Base-by-base conservation (phyloP, 2,888 invertebrate species). In the Clitarchus hookeri region DNA sequence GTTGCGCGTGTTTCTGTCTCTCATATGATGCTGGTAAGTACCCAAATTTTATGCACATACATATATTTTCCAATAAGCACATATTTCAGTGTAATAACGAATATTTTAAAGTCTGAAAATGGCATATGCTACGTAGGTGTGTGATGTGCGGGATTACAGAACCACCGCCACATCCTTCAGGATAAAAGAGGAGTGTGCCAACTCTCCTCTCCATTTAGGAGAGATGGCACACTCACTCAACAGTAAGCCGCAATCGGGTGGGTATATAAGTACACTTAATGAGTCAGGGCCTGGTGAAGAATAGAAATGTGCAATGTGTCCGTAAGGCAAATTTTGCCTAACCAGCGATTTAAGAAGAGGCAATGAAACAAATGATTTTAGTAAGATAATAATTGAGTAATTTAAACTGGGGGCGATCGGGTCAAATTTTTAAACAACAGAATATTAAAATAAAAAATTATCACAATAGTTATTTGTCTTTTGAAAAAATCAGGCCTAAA, bases 171-270 rank as follows among this genome's bases (percentile, higher is more conserved):
- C 26, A 82, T 82, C 26, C 27, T 82, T 6, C 44, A 0, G 27
- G 2, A 27, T 82, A 82, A 82, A 36, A 25, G 82, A 36, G 82
- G 27, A 25, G 82, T 82, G 36, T 82, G 26, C 23, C 82, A 82
- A n/a, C 82, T 82, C 82, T 82, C 44, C 82, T 82, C 1, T 27
- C 19, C 82, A 82, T 9, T 82, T 82, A 44, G 82, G 82, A 82
- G 26, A 82, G 27, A 27, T 82, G 82, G 27, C 82, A 82, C 82
- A 27, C 82, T 19, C 27, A 12, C 16, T 82, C 0, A 36, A 44
- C 26, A 8, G 27, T 26, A 79, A 79, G 79, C 27, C 19, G 79
- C 9, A 79, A 6, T 6, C 27, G 19, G 27, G 25, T 2, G 19
- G 79, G 25, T 79, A 79, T 79, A 79, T n/a, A 27, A 16, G 53